These are phyloP conservation scores for Meteorus cinctellus DNA, from an alignment of 2,888 invertebrate species.

Conservation along the genomic window DNA sequence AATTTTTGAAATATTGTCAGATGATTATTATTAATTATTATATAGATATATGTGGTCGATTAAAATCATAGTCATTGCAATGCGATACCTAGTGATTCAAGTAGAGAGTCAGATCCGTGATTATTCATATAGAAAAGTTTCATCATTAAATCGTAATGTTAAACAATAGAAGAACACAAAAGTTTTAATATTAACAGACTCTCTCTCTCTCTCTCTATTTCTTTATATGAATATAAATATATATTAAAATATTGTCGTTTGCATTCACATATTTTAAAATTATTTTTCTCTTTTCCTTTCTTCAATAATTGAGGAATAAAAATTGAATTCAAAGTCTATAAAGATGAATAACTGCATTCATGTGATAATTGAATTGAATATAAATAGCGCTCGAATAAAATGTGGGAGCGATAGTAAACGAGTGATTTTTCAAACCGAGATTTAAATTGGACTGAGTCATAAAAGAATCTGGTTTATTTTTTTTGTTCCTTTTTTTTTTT, in stretches of 20 bases:
- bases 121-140: conserved; percentile 20
- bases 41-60: neutral
- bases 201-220: neutral
- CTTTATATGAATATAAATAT: neutral
- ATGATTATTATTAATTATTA: neutral
- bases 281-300: neutral
- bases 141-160: conserved; percentile 16
- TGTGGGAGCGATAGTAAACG: neutral
- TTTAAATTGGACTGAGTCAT: neutral
- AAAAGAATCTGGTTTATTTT: neutral
- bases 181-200: neutral
- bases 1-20: no score
- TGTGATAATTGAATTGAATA: conserved; percentile 8
- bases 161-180: neutral
- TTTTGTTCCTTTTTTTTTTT: neutral
- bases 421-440: neutral
- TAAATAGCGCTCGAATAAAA: neutral
- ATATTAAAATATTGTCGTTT: neutral
- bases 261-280: neutral
- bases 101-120: conserved; percentile 17
- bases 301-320: neutral
- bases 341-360: neutral
- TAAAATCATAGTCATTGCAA: conserved; percentile 26
- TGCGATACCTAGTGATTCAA: conserved; percentile 34
- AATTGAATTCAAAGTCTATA: neutral